Evolutionary conservation across 2,797 vertebrate species (phyloP).

Genomic region (Eutrigla gurnardus): DNA sequence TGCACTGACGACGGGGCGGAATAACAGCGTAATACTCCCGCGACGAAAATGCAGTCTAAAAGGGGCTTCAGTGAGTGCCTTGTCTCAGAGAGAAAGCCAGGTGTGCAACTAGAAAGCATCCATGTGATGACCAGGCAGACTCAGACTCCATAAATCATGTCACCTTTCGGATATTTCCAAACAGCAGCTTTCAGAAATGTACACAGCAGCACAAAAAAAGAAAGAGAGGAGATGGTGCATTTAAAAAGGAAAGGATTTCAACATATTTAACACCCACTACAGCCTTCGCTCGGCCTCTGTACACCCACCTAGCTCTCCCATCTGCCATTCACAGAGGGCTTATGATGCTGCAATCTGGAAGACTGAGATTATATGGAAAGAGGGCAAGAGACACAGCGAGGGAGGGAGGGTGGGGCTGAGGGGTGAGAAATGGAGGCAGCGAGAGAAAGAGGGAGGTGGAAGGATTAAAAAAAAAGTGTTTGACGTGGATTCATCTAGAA

Average conservation of each 20-base stretch:
- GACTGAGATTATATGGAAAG: constrained; percentile 65
- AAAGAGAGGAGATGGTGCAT: constrained; percentile 39
- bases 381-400: constrained; percentile 54
- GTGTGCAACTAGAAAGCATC: constrained; percentile 56
- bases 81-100: constrained; percentile 46
- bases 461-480: constrained; percentile 47
- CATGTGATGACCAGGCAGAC: constrained; percentile 71
- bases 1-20: too few species aligned
- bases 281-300: constrained; percentile 63
- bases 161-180: constrained; percentile 60
- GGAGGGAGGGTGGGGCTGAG: constrained; percentile 53
- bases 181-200: constrained; percentile 60
- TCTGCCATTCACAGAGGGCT: constrained; percentile 74
- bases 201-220: constrained; percentile 43
- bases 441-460: constrained; percentile 36
- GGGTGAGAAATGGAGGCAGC: constrained; percentile 47
- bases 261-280: constrained; percentile 72
- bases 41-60: too few species aligned
- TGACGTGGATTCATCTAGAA: constrained; percentile 56
- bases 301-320: constrained; percentile 75
- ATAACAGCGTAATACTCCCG: too few species aligned
- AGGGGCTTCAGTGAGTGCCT: background rate
- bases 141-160: constrained; percentile 63
- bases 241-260: constrained; percentile 65
- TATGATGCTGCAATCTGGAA: constrained; percentile 70